Evolutionary conservation across 2,888 invertebrate genomes (phyloP).

Genomic region (Gerris lacustris): DNA sequence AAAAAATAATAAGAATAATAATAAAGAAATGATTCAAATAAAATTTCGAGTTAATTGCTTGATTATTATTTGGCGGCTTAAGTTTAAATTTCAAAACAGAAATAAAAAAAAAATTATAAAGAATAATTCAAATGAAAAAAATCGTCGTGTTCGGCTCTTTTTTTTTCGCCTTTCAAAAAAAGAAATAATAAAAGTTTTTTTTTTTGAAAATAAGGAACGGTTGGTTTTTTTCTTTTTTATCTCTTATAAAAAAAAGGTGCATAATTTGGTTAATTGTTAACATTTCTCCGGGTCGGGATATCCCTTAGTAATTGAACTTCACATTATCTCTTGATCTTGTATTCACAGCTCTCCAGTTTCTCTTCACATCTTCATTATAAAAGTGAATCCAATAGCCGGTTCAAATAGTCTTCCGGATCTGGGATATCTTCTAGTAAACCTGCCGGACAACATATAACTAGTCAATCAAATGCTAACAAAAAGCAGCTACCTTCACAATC

Average conservation of each 20-base stretch:
- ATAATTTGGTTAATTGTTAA: too few relatives aligned
- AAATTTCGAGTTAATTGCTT: background rate
- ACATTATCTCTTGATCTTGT: too few relatives aligned
- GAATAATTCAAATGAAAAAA: background rate
- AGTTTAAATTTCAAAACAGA: background rate
- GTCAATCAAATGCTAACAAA: too few relatives aligned
- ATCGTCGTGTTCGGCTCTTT: background rate
- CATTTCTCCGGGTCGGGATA: too few relatives aligned
- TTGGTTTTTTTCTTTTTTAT: background rate
- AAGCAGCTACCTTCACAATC: too few relatives aligned
- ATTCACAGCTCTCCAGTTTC: background rate
- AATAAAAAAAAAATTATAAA: background rate
- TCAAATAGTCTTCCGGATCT: constrained; percentile 17
- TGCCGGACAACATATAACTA: background rate
- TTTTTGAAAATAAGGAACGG: background rate
- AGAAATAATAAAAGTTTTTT: background rate
- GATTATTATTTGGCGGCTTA: background rate
- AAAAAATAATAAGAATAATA: background rate
- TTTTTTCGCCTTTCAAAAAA: background rate
- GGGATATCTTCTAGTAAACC: constrained; percentile 28
- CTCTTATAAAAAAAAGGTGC: too few relatives aligned
- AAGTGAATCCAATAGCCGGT: constrained; percentile 6
- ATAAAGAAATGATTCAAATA: background rate
- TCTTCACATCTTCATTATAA: background rate
- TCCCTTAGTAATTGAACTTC: too few relatives aligned